These are phyloP conservation scores for Anolis sagrei DNA, from an alignment of 2,113 vertebrate genomes.

Conservation along the genomic window DNA sequence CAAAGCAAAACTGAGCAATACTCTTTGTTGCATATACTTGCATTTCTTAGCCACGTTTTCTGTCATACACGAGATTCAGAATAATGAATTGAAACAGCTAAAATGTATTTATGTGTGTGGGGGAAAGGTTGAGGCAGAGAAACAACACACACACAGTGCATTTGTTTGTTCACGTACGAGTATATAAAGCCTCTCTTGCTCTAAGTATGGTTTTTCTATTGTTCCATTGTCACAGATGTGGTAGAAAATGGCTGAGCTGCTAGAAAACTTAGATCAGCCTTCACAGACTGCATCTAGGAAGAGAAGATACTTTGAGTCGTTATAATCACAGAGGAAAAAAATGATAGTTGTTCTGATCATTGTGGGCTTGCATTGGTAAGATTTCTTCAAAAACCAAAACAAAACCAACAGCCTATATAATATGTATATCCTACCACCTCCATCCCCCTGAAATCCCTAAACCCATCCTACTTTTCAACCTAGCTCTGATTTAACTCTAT, in stretches of 20 bases:
- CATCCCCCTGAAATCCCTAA: no score
- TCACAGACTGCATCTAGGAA: background rate
- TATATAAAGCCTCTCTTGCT: background rate
- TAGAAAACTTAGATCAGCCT: background rate
- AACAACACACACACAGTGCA: background rate
- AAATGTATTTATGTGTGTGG: background rate
- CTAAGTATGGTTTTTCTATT: background rate
- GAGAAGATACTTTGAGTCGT: background rate
- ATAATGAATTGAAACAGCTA: background rate
- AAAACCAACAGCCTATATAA: background rate
- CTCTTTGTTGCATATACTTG: background rate
- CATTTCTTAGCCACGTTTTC: background rate
- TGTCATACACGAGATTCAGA: background rate
- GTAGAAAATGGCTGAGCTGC: background rate
- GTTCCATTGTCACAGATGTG: background rate
- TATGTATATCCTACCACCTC: background rate
- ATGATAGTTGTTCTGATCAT: background rate
- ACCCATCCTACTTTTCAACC: background rate
- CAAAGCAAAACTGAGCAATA: background rate
- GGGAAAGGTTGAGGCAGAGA: background rate
- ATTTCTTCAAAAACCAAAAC: background rate
- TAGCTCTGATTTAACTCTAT: background rate
- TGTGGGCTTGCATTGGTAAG: fast-evolving
- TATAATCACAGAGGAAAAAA: background rate
- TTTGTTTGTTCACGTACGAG: background rate